A percentile compares a stretch with the other conserved stretches of the same genome.
phyloP scores from a whole-genome alignment of 2,888 invertebrate species.

The Mesorhabditis spiculigera region DNA sequence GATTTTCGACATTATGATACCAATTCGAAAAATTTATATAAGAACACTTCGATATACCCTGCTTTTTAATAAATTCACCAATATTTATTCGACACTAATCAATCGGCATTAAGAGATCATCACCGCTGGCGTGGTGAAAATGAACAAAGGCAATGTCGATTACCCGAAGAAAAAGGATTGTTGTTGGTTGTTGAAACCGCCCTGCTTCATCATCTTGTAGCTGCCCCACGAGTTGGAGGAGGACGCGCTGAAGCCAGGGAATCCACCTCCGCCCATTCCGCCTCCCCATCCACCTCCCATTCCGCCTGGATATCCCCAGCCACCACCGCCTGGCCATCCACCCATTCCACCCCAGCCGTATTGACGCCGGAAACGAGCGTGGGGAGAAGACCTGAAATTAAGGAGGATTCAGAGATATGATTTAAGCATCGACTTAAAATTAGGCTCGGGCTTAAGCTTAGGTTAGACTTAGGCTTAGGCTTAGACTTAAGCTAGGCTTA shows the following conservation, averaged over 20 bases:
- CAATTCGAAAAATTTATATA: background rate
- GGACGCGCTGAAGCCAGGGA: background rate
- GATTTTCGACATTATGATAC: too few relatives aligned
- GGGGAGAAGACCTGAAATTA: background rate
- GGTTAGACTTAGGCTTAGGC: too few relatives aligned
- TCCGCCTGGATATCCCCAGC: background rate
- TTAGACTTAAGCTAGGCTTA: too few relatives aligned
- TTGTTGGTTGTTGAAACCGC: background rate
- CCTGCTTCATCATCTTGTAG: background rate
- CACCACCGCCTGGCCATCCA: background rate
- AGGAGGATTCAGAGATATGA: too few relatives aligned
- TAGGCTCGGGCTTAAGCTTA: too few relatives aligned
- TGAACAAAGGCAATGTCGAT: background rate
- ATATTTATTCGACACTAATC: background rate
- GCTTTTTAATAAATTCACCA: background rate
- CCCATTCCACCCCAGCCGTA: background rate
- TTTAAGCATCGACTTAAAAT: too few relatives aligned
- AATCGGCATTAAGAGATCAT: background rate
- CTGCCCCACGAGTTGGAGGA: background rate
- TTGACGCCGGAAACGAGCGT: background rate
- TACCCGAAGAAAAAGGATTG: background rate
- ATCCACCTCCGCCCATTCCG: constrained; percentile 2
- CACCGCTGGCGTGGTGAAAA: background rate
- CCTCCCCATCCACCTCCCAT: background rate
- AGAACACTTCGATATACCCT: background rate